These are phyloP conservation scores for Rhadina sibilatrix DNA, from an alignment of 2,113 vertebrate genomes.

Conservation along the genomic window DNA sequence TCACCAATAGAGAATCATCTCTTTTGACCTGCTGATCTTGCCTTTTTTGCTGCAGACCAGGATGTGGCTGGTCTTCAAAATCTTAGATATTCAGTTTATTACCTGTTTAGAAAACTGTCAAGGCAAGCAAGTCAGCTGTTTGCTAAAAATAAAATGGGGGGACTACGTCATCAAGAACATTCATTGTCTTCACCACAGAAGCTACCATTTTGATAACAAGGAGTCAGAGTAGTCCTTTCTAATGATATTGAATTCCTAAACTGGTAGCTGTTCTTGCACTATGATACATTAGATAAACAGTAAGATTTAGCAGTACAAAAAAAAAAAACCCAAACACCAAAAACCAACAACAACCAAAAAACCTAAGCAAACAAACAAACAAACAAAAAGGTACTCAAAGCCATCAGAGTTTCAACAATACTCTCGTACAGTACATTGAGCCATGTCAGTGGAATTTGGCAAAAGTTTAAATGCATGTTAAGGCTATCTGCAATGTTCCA, in stretches of 20 bases:
- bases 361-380: no score
- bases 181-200: background rate
- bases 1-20: background rate
- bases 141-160: background rate
- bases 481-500: slow-evolving; percentile 2
- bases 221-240: background rate
- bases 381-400: background rate
- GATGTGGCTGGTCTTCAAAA: background rate
- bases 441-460: background rate
- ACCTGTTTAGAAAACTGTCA: background rate
- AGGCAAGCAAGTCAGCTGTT: background rate
- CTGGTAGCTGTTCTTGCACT: background rate
- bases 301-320: background rate
- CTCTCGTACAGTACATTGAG: background rate
- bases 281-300: background rate
- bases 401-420: background rate
- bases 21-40: background rate
- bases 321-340: background rate
- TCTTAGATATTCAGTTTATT: background rate
- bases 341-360: no score
- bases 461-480: background rate
- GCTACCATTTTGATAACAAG: background rate
- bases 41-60: background rate
- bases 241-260: background rate
- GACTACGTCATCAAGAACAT: background rate